Conservation (phyloP, 37 sponge, comb jelly and placozoan genomes). For the Lycopodina hypogea region DNA sequence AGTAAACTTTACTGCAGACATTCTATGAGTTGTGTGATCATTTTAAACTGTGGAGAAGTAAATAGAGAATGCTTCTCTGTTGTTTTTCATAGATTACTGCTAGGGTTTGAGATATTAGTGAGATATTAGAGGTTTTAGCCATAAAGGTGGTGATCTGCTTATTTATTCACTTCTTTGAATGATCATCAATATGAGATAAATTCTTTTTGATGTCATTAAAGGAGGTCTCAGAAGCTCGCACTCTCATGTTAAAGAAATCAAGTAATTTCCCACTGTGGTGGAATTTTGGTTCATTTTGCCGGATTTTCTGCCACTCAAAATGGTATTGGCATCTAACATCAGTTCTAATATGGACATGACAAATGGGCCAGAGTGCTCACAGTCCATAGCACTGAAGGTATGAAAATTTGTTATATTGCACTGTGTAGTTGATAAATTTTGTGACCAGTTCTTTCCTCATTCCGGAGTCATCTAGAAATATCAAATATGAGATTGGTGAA, state of each 20-base stretch:
- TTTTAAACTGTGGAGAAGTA: slow-evolving; percentile 12
- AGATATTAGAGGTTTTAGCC: neutral
- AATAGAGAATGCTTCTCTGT: slow-evolving; percentile 12
- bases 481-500: slow-evolving; percentile 33
- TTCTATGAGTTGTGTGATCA: slow-evolving; percentile 6
- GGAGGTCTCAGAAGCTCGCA: slow-evolving; percentile 28
- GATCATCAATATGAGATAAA: too few species aligned
- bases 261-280: slow-evolving; percentile 16
- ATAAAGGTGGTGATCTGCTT: slow-evolving; percentile 1
- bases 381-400: slow-evolving; percentile 24
- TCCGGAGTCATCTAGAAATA: slow-evolving; percentile 5
- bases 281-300: neutral
- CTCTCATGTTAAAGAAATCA: slow-evolving; percentile 11
- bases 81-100: slow-evolving; percentile 10
- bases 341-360: slow-evolving; percentile 5
- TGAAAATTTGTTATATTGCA: slow-evolving; percentile 10
- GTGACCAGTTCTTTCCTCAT: slow-evolving; percentile 26
- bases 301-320: slow-evolving; percentile 31
- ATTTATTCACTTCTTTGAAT: neutral
- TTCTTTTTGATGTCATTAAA: neutral
- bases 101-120: neutral
- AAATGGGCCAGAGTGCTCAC: slow-evolving; percentile 24
- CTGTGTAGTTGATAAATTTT: slow-evolving; percentile 4
- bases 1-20: slow-evolving; percentile 8
- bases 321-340: slow-evolving; percentile 9